Evolutionary conservation across 2,888 invertebrate species (phyloP).

Genomic region (Strigamia transsilvanica): DNA sequence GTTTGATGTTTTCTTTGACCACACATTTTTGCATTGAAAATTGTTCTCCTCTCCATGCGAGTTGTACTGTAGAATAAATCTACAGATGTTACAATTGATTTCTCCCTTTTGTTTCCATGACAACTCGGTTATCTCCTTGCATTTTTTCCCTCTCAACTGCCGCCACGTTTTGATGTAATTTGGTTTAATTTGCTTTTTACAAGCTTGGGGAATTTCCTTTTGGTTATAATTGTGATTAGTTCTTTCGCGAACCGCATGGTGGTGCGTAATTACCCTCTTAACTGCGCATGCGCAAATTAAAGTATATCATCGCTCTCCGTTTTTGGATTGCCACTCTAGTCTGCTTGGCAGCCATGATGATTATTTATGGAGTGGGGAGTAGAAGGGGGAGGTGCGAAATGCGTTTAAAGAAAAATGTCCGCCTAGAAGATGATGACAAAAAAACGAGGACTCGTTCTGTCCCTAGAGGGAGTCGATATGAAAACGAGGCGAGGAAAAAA

Average conservation of each 20-base stretch:
- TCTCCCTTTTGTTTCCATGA: conserved; percentile 29
- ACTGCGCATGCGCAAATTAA: conserved; percentile 47
- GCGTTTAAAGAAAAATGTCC: conserved; percentile 48
- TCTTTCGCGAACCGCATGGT: conserved; percentile 44
- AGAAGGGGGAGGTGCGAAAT: neutral
- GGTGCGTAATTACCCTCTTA: conserved; percentile 44
- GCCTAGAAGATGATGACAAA: conserved; percentile 45
- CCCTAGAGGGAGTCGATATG: conserved; percentile 49
- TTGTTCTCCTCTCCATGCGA: neutral
- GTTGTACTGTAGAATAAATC: neutral
- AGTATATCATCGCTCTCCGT: conserved; percentile 31
- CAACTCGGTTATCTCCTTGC: neutral
- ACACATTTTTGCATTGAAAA: neutral
- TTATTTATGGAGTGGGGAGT: conserved; percentile 33
- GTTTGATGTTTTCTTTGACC: too few species aligned
- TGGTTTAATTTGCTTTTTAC: conserved; percentile 47
- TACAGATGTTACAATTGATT: conserved; percentile 43
- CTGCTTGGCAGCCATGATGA: conserved; percentile 47
- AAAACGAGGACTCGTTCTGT: conserved; percentile 46
- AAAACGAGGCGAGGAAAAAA: conserved; percentile 40
- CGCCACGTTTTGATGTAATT: conserved; percentile 43
- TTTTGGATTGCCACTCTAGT: conserved; percentile 48
- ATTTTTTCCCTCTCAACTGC: conserved; percentile 4
- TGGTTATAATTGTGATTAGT: conserved; percentile 49
- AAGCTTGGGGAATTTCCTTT: conserved; percentile 40